A percentile compares a stretch with the other conserved stretches of the same genome.
Evolutionary conservation across 2,888 invertebrate species (phyloP).

Genomic region (Apamea crenata): DNA sequence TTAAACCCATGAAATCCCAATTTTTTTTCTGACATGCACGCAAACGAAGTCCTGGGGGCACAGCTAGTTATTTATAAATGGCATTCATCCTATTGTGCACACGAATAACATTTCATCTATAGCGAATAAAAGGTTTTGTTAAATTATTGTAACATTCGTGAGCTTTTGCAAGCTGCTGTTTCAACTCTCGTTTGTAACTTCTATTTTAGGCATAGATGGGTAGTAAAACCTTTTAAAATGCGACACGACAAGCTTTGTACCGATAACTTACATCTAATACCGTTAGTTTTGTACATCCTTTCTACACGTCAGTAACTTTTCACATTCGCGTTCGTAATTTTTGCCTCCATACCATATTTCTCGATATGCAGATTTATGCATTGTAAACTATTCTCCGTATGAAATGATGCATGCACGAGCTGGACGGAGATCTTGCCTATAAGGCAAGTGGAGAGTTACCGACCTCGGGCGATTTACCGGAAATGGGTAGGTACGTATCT

Average conservation of each 20-base stretch:
- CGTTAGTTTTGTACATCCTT: not conserved
- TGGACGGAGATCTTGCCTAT: slow-evolving; percentile 42
- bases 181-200: not conserved
- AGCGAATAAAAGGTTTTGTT: not conserved
- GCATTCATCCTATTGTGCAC: slow-evolving; percentile 31
- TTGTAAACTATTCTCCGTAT: slow-evolving; percentile 49
- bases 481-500: slow-evolving; percentile 62
- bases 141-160: not conserved
- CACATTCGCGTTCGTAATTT: slow-evolving; percentile 26
- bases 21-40: not conserved
- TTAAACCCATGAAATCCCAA: not conserved
- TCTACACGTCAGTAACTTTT: not conserved
- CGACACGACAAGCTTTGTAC: not conserved
- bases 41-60: not conserved
- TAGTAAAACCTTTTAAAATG: not conserved
- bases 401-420: slow-evolving; percentile 54
- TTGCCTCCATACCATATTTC: slow-evolving; percentile 26
- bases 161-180: not conserved
- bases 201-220: not conserved
- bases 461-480: slow-evolving; percentile 69
- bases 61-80: slow-evolving; percentile 35
- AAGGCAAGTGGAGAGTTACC: slow-evolving; percentile 56
- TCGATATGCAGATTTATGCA: slow-evolving; percentile 46
- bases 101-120: slow-evolving; percentile 1
- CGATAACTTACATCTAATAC: not conserved